Evolutionary conservation across 2,113 vertebrate genomes (phyloP).

Genomic region (Ginglymostoma cirratum): DNA sequence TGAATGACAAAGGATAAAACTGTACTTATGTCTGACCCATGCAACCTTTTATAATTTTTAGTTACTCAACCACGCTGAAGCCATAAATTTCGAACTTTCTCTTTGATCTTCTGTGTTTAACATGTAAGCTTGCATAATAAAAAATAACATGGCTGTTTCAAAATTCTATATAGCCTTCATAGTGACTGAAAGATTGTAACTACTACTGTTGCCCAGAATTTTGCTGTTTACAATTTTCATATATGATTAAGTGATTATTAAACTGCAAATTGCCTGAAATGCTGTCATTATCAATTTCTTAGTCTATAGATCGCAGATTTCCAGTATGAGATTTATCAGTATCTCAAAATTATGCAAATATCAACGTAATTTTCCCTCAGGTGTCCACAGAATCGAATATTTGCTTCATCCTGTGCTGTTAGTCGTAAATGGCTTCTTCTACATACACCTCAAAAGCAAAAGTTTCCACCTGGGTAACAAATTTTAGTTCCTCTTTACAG

Average conservation of each 20-base stretch:
- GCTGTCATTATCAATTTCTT: background rate
- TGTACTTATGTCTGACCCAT: too few species aligned
- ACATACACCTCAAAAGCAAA: background rate
- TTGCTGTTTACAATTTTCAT: background rate
- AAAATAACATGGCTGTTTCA: background rate
- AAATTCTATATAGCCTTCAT: background rate
- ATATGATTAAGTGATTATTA: background rate
- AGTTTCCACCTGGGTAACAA: background rate
- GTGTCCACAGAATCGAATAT: background rate
- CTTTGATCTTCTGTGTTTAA: background rate
- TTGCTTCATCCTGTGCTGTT: background rate
- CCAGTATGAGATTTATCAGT: background rate
- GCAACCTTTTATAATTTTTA: background rate
- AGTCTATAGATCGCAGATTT: background rate
- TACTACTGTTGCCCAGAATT: background rate
- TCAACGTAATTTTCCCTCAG: background rate
- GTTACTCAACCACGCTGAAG: background rate
- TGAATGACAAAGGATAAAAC: background rate
- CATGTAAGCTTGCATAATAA: background rate
- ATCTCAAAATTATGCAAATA: background rate
- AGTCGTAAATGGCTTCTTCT: background rate
- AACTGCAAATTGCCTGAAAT: background rate
- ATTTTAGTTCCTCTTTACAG: background rate
- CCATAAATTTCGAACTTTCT: background rate
- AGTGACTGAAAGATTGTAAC: background rate